Conservation (phyloP, 1,140 invertebrate species). For the Drosophila bipectinata region DNA sequence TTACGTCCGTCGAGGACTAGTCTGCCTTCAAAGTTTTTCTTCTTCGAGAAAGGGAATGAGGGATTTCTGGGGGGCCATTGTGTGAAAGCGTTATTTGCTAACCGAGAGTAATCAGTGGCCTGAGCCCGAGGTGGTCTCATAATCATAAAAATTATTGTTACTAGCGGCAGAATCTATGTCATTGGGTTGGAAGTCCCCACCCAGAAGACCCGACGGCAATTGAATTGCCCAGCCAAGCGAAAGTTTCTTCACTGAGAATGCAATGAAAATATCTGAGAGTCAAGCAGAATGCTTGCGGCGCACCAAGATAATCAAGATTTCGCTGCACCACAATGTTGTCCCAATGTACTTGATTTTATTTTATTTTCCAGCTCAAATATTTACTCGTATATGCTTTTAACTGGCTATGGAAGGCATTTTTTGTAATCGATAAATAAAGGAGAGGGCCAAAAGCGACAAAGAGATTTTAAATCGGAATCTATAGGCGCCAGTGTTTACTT, state of each 20-base stretch:
- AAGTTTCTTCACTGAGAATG: slow-evolving; percentile 68
- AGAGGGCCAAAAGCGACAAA: background rate
- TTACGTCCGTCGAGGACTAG: slow-evolving; percentile 38
- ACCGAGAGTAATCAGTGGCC: slow-evolving; percentile 76
- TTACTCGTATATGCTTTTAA: slow-evolving; percentile 14
- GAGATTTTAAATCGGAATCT: slow-evolving; percentile 29
- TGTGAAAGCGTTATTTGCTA: slow-evolving; percentile 77
- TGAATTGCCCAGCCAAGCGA: slow-evolving; percentile 68
- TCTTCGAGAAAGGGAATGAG: background rate
- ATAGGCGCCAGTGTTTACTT: background rate
- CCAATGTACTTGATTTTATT: slow-evolving; percentile 1
- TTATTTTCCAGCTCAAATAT: slow-evolving; percentile 28
- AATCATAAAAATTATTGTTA: slow-evolving; percentile 83
- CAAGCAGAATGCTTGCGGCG: slow-evolving; percentile 70
- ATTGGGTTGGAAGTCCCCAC: slow-evolving; percentile 29
- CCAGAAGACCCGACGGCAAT: slow-evolving; percentile 49
- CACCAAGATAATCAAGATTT: slow-evolving; percentile 71
- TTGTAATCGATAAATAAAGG: slow-evolving; percentile 41
- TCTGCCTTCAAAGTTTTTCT: slow-evolving; percentile 1
- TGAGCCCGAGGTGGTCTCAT: slow-evolving; percentile 70
- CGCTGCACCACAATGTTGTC: slow-evolving; percentile 45
- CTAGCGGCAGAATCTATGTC: slow-evolving; percentile 77
- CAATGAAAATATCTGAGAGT: slow-evolving; percentile 76
- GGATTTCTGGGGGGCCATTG: slow-evolving; percentile 50
- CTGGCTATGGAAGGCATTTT: slow-evolving; percentile 27